phyloP scores from a whole-genome alignment of 2,113 vertebrate genomes.

The Sprattus sprattus region DNA sequence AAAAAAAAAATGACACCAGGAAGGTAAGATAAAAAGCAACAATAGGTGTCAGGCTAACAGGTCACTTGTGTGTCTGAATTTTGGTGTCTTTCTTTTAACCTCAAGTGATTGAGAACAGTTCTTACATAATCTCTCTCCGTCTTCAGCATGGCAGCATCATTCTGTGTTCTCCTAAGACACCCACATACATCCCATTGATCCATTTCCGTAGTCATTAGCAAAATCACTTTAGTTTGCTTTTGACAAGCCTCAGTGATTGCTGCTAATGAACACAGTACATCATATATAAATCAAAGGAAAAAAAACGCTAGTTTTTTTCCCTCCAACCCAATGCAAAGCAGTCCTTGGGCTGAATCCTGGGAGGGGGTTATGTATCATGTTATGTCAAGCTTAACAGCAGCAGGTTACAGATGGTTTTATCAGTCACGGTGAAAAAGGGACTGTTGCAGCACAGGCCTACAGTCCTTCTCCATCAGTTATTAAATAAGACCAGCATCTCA shows the following conservation, averaged over 20 bases:
- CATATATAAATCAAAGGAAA: constrained; percentile 33
- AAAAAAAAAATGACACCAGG: not conserved
- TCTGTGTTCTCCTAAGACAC: constrained; percentile 15
- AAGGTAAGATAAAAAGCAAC: not conserved
- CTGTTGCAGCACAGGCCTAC: not conserved
- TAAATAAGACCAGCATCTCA: not conserved
- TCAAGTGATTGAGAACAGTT: not conserved
- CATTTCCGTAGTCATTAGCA: constrained; percentile 30
- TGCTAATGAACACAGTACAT: constrained; percentile 39
- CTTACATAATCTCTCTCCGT: constrained; percentile 16
- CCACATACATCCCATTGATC: constrained; percentile 33
- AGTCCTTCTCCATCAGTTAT: not conserved
- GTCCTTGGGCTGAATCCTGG: not conserved
- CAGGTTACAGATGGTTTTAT: constrained; percentile 7
- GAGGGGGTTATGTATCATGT: not conserved
- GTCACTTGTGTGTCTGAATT: not conserved
- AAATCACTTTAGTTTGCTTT: constrained; percentile 38
- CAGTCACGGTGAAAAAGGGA: not conserved
- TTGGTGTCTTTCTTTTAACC: not conserved
- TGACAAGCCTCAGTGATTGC: constrained; percentile 43
- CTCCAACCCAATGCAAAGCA: not conserved
- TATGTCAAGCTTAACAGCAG: not conserved
- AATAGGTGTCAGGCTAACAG: not conserved
- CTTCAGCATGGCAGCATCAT: not conserved
- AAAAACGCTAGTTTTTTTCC: not conserved